Conservation (phyloP, 2,797 vertebrate species). For the Acanthiza pusilla region DNA sequence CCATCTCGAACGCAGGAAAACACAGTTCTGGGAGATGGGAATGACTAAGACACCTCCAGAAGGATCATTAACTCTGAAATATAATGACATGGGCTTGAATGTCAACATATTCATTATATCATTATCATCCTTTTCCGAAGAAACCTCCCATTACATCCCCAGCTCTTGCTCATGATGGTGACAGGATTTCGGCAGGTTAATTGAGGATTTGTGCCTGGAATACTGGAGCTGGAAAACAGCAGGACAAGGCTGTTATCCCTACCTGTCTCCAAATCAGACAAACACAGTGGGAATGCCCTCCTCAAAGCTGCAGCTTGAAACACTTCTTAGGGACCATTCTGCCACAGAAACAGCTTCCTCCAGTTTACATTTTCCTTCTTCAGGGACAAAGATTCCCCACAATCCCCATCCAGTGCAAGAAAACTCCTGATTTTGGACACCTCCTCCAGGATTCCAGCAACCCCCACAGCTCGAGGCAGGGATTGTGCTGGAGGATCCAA, state of each 20-base stretch:
- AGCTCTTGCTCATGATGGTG: neutral
- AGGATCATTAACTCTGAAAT: slow-evolving; percentile 13
- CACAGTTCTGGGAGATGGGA: neutral
- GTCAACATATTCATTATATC: slow-evolving; percentile 1
- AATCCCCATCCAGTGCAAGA: neutral
- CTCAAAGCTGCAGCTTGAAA: neutral
- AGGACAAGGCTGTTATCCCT: neutral
- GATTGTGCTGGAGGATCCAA: neutral
- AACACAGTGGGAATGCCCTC: neutral
- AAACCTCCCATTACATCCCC: neutral
- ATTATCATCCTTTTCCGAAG: neutral
- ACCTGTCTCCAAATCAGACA: neutral
- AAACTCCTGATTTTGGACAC: neutral
- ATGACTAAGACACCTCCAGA: neutral
- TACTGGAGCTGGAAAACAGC: neutral
- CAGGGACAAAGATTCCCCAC: neutral
- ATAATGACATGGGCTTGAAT: slow-evolving; percentile 2
- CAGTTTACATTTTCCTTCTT: neutral
- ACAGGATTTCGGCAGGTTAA: neutral
- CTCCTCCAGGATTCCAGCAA: neutral
- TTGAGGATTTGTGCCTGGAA: neutral
- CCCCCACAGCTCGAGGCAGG: neutral
- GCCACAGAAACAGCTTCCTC: neutral
- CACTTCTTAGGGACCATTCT: neutral
- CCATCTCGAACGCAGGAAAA: neutral